Conservation (phyloP, 2,797 vertebrate genomes). For the Muraenolepis orangiensis region DNA sequence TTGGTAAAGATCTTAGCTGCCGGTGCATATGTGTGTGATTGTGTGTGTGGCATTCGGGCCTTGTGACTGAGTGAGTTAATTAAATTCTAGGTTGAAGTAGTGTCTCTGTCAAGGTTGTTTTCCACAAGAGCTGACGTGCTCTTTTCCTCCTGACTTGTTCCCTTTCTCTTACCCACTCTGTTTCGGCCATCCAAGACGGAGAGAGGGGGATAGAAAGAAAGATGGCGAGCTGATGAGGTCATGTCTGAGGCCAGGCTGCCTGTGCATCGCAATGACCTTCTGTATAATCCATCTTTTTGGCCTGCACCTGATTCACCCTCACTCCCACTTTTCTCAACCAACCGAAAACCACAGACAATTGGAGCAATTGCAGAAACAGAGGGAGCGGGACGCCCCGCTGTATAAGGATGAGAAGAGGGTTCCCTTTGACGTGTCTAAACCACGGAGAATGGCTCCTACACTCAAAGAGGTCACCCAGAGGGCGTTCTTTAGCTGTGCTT, state of each 20-base stretch:
- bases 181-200: not conserved
- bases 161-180: not conserved
- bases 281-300: not conserved
- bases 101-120: not conserved
- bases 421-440: too few species aligned
- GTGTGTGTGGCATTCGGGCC: slow-evolving; percentile 28
- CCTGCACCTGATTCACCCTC: not conserved
- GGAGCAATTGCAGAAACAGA: too few species aligned
- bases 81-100: slow-evolving; percentile 52
- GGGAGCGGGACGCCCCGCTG: too few species aligned
- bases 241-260: not conserved
- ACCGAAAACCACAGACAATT: not conserved
- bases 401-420: too few species aligned
- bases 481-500: too few species aligned
- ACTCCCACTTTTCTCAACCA: too few species aligned
- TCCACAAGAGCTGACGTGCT: not conserved
- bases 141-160: not conserved
- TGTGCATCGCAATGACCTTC: not conserved
- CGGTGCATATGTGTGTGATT: not conserved
- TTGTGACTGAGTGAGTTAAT: slow-evolving; percentile 51
- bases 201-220: not conserved
- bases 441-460: too few species aligned
- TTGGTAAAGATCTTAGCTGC: not conserved
- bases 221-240: not conserved
- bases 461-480: too few species aligned